phyloP scores from a whole-genome alignment of 2,888 invertebrate genomes.

The Dasysyrphus albostriatus region DNA sequence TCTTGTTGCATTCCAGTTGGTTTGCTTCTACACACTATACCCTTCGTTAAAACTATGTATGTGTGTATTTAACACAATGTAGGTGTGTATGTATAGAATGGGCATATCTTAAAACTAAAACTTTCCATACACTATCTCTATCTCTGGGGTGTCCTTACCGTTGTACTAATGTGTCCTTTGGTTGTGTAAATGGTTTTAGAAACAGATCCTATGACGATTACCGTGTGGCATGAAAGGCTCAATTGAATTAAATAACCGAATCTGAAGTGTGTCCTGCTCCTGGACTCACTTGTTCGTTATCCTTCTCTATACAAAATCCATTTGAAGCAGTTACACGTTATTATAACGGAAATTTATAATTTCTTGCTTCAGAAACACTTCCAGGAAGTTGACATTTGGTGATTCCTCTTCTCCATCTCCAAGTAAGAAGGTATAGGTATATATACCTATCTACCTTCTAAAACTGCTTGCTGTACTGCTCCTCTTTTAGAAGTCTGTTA shows the following conservation, averaged over 20 bases:
- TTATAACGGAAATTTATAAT: slow-evolving; percentile 76
- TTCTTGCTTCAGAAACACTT: slow-evolving; percentile 75
- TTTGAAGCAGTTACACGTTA: slow-evolving; percentile 60
- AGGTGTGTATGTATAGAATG: slow-evolving; percentile 15
- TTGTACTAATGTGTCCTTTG: slow-evolving; percentile 64
- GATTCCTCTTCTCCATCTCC: slow-evolving; percentile 30
- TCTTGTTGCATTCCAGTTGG: slow-evolving; percentile 75
- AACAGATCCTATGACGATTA: slow-evolving; percentile 75
- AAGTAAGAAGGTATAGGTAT: neutral
- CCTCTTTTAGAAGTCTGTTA: slow-evolving; percentile 57
- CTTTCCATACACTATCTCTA: slow-evolving; percentile 48
- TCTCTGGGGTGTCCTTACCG: slow-evolving; percentile 38
- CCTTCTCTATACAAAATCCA: slow-evolving; percentile 29
- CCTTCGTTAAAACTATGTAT: slow-evolving; percentile 37
- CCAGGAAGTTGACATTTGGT: slow-evolving; percentile 76
- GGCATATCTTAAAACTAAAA: slow-evolving; percentile 70
- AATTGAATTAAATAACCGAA: slow-evolving; percentile 75
- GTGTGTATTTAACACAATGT: neutral
- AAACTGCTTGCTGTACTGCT: too few species aligned
- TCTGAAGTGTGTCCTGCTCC: slow-evolving; percentile 57
- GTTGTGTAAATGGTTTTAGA: slow-evolving; percentile 73
- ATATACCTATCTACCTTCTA: neutral
- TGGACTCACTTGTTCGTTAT: slow-evolving; percentile 53
- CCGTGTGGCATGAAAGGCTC: slow-evolving; percentile 75
- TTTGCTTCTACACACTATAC: slow-evolving; percentile 59